A percentile compares a stretch with the other conserved stretches of the same genome.
phyloP scores from a whole-genome alignment of 2,888 invertebrate species.

The Acronicta aceris region DNA sequence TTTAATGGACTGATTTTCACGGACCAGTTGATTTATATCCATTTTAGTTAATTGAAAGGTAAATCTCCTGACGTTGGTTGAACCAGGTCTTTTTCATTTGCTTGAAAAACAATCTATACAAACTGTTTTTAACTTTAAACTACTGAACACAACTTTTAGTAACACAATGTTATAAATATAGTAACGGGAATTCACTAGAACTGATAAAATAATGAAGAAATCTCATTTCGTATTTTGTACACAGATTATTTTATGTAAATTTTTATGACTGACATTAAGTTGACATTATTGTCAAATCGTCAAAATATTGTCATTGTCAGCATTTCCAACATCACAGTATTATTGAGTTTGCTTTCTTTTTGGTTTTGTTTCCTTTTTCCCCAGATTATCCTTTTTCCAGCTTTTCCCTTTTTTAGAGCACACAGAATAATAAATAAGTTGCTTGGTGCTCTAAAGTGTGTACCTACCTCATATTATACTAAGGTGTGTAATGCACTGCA shows the following conservation, averaged over 20 bases:
- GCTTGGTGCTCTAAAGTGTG: no score
- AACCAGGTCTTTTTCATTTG: conserved; percentile 14
- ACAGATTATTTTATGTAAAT: no score
- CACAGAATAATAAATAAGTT: no score
- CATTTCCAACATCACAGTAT: no score
- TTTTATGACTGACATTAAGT: no score
- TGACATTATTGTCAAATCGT: no score
- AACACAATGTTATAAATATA: conserved; percentile 27
- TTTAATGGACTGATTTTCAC: conserved; percentile 81
- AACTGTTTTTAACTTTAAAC: conserved; percentile 17
- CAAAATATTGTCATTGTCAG: neutral
- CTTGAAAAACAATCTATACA: conserved; percentile 4
- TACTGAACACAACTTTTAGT: conserved; percentile 46
- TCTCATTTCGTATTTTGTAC: conserved; percentile 25
- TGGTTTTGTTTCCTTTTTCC: no score
- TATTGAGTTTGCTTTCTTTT: no score
- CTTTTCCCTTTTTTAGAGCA: no score
- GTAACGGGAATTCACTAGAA: conserved; percentile 12
- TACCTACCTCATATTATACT: no score
- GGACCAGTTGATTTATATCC: conserved; percentile 72
- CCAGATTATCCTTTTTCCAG: no score
- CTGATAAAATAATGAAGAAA: conserved; percentile 8
- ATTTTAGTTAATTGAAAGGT: conserved; percentile 46
- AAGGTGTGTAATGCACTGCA: no score
- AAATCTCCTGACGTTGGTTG: conserved; percentile 8